phyloP scores from a whole-genome alignment of 1,140 invertebrate species.

The Paraescarpia echinospica region DNA sequence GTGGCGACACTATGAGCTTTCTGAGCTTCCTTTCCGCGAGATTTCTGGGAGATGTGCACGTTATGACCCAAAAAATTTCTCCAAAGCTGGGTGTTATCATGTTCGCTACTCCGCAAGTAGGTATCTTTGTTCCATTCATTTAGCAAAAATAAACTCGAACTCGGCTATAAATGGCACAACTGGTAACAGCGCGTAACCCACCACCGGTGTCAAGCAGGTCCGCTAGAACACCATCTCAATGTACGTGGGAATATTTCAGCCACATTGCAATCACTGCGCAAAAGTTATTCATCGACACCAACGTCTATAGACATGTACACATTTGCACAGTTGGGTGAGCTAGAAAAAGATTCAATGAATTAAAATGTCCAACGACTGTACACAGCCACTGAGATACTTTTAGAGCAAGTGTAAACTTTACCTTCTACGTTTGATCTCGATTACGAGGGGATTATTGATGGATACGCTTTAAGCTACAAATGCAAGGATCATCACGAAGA shows the following conservation, averaged over 20 bases:
- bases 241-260: neutral
- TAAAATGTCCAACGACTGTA: neutral
- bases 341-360: neutral
- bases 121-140: too few relatives aligned
- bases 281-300: neutral
- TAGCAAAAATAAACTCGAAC: too few relatives aligned
- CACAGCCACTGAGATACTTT: neutral
- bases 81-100: too few relatives aligned
- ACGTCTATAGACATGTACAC: too few relatives aligned
- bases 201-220: too few relatives aligned
- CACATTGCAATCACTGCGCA: neutral
- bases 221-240: neutral
- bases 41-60: neutral
- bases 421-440: neutral
- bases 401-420: neutral
- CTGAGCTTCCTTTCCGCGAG: neutral
- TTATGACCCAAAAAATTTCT: neutral
- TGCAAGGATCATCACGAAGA: neutral
- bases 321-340: too few relatives aligned
- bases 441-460: neutral
- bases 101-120: too few relatives aligned
- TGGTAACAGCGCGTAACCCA: too few relatives aligned
- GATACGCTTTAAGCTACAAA: neutral
- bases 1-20: neutral
- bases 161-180: too few relatives aligned